These are phyloP conservation scores for Harmothoe impar DNA, from an alignment of 2,888 invertebrate genomes.

Conservation along the genomic window DNA sequence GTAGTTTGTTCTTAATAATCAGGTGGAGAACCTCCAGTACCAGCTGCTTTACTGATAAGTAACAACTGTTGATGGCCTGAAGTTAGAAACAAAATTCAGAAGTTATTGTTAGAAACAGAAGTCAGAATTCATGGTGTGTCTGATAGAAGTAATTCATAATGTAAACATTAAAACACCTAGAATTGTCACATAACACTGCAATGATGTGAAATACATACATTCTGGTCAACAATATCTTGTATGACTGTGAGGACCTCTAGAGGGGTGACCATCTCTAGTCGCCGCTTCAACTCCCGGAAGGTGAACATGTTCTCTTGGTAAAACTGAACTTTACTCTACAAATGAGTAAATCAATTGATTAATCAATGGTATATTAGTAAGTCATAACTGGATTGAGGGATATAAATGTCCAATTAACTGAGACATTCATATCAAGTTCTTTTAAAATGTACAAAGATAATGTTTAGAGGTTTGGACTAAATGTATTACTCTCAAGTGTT, in stretches of 20 bases:
- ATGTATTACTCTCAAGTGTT: too few relatives aligned
- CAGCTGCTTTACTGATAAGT: conserved; percentile 65
- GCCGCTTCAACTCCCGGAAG: conserved; percentile 40
- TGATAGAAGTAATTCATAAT: too few relatives aligned
- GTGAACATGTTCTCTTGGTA: conserved; percentile 37
- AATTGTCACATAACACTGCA: too few relatives aligned
- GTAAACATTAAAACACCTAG: too few relatives aligned
- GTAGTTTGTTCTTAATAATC: conserved; percentile 58
- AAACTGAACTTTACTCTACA: not conserved
- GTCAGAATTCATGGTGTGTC: too few relatives aligned
- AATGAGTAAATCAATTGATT: not conserved
- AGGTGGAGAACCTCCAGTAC: conserved; percentile 66
- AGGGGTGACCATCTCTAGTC: not conserved
- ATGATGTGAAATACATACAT: not conserved
- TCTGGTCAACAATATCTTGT: conserved; percentile 19
- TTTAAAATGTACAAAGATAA: too few relatives aligned
- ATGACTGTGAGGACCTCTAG: not conserved
- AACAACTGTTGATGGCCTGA: conserved; percentile 67
- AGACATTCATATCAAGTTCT: too few relatives aligned
- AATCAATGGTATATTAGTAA: too few relatives aligned
- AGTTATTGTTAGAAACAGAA: too few relatives aligned
- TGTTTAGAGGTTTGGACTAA: too few relatives aligned
- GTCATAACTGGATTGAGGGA: too few relatives aligned
- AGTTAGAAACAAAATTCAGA: not conserved
- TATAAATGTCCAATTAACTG: too few relatives aligned